Conservation (phyloP, 92 coral and sea anemone genomes). For the Pocillopora grandis region DNA sequence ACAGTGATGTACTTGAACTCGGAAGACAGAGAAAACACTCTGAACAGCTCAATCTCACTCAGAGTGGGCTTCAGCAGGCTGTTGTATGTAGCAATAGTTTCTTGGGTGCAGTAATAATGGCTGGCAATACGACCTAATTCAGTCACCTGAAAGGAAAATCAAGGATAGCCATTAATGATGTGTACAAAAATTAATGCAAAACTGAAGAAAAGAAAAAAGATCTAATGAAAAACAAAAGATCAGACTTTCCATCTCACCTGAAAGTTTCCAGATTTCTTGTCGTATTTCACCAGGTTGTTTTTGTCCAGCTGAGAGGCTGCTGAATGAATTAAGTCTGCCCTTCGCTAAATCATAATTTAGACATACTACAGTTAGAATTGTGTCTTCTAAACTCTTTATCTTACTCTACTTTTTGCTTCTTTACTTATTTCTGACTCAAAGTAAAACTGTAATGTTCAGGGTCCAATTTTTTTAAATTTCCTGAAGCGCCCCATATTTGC, state of each 20-base stretch:
- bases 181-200: not conserved
- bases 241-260: constrained; percentile 63
- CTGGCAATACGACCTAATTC: constrained; percentile 99
- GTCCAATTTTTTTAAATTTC: too few species aligned
- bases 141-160: constrained; percentile 67
- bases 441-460: too few species aligned
- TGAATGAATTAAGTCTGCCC: constrained; percentile 95
- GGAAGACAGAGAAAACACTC: constrained; percentile 94
- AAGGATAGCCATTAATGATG: not conserved
- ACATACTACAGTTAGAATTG: not conserved
- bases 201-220: not conserved
- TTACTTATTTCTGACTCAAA: too few species aligned
- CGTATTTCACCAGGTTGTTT: constrained; percentile 92
- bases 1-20: constrained; percentile 97
- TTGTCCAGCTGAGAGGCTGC: constrained; percentile 91
- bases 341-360: constrained; percentile 54
- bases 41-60: constrained; percentile 93
- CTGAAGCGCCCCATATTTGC: too few species aligned
- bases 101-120: constrained; percentile 93
- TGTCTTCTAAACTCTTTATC: not conserved
- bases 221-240: too few species aligned
- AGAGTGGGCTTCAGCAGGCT: constrained; percentile 91
- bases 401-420: too few species aligned
- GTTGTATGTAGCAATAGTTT: constrained; percentile 91
- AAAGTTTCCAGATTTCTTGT: constrained; percentile 93